A percentile compares a stretch with the other conserved stretches of the same genome.
Evolutionary conservation across 1,140 invertebrate species (phyloP).

Genomic region (Trichogramma pretiosum): DNA sequence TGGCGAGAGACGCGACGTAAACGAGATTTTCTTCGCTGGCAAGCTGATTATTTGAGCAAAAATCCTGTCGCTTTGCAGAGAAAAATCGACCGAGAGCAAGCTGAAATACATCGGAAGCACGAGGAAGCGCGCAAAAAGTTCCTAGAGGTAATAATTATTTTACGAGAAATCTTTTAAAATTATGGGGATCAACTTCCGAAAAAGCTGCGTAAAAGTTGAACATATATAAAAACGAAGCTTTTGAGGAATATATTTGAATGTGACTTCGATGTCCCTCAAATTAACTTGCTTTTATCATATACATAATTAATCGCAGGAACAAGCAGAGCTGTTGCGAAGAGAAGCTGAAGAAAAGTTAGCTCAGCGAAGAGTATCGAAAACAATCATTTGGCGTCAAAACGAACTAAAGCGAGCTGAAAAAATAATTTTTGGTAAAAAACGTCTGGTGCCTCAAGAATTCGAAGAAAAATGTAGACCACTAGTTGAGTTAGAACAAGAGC

Average conservation of each 20-base stretch:
- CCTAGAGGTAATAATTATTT: conserved; percentile 17
- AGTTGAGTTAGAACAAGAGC: conserved; percentile 30
- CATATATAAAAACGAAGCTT: no score
- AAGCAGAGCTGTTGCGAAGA: conserved; percentile 22
- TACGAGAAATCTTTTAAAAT: no score
- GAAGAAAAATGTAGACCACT: conserved; percentile 36
- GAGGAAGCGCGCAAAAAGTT: conserved; percentile 24
- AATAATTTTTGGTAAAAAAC: conserved; percentile 39
- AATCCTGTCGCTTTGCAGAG: conserved; percentile 21
- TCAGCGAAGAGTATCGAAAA: conserved; percentile 5
- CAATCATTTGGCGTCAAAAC: conserved; percentile 11
- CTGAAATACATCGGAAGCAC: conserved; percentile 22
- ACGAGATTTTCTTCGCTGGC: conserved; percentile 28
- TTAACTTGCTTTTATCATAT: not conserved
- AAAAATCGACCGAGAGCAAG: conserved; percentile 21
- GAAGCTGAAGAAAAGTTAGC: conserved; percentile 23
- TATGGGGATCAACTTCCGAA: no score
- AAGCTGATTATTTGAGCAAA: conserved; percentile 25
- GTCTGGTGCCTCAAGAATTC: conserved; percentile 35
- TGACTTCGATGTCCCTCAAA: no score
- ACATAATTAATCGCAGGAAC: conserved; percentile 17
- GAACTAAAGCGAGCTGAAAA: conserved; percentile 37
- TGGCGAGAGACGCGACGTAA: conserved; percentile 30
- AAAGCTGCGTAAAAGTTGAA: no score
- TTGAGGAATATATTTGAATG: no score